Conservation (phyloP, 2,113 vertebrate genomes). For the Balaeniceps rex region DNA sequence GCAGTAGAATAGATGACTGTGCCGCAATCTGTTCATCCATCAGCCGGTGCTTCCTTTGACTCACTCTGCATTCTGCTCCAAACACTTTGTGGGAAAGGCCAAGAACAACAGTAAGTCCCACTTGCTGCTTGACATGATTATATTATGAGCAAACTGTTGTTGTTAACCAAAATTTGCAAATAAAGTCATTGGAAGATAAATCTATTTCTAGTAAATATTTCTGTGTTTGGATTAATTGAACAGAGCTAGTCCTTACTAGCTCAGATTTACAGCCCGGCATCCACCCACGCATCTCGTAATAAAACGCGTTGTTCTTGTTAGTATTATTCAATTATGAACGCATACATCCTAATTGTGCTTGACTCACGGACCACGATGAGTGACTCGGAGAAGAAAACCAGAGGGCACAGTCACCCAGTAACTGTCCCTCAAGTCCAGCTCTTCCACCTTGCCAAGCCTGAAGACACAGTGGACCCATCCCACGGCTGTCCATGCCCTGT, state of each 20-base stretch:
- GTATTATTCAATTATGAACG: not conserved
- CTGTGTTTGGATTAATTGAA: constrained; percentile 1
- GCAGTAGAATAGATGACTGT: constrained; percentile 1
- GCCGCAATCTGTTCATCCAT: constrained; percentile 28
- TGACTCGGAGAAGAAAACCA: not conserved
- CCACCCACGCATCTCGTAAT: not conserved
- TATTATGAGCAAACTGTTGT: constrained; percentile 41
- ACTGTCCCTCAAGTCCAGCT: not conserved
- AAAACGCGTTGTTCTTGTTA: not conserved
- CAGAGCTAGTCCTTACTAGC: not conserved
- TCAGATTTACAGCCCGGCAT: not conserved
- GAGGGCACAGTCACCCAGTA: not conserved
- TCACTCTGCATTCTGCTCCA: constrained; percentile 11
- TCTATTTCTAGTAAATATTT: constrained; percentile 21
- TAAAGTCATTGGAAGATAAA: constrained; percentile 13
- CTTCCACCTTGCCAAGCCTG: not conserved
- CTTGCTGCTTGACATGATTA: constrained; percentile 34
- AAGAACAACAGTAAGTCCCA: constrained; percentile 25
- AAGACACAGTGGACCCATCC: not conserved
- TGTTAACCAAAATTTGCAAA: constrained; percentile 45
- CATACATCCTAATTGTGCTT: not conserved
- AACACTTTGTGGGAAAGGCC: constrained; percentile 25
- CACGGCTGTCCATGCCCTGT: accelerated
- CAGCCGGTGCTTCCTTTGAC: constrained; percentile 38
- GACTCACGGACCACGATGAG: accelerated